A percentile compares a stretch with the other conserved stretches of the same genome.
Evolutionary conservation across 2,888 invertebrate species (phyloP).

Genomic region (Drosophila parthenogenetica): DNA sequence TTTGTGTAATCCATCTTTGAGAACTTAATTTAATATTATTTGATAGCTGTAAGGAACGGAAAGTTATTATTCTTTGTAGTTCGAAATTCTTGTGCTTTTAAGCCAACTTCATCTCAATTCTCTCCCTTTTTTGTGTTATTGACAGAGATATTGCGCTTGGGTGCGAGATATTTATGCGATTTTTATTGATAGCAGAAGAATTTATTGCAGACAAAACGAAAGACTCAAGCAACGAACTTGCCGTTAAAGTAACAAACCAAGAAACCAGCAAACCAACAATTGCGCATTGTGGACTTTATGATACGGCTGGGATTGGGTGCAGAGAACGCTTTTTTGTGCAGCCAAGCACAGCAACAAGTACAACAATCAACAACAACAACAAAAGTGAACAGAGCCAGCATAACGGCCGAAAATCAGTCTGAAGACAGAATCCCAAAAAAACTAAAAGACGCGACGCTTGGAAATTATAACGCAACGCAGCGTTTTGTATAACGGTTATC

Average conservation of each 20-base stretch:
- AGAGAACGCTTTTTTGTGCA: constrained; percentile 52
- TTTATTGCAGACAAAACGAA: constrained; percentile 61
- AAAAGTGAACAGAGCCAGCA: constrained; percentile 42
- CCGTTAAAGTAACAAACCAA: constrained; percentile 38
- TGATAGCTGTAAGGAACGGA: no score
- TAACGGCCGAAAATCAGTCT: constrained; percentile 67
- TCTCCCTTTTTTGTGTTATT: not conserved
- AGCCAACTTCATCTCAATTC: not conserved
- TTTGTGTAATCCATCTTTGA: no score
- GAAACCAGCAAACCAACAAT: constrained; percentile 42
- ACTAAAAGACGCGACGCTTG: constrained; percentile 44
- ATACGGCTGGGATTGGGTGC: constrained; percentile 33
- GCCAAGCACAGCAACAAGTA: constrained; percentile 51
- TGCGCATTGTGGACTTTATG: constrained; percentile 59
- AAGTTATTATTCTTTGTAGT: no score
- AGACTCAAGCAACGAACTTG: constrained; percentile 62
- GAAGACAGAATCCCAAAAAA: constrained; percentile 64
- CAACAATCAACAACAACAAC: constrained; percentile 25
- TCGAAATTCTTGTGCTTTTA: no score
- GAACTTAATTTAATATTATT: no score
- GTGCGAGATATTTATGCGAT: constrained; percentile 56
- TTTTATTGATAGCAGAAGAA: constrained; percentile 62
- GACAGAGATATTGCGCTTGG: constrained; percentile 27
- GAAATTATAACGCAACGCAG: constrained; percentile 66
- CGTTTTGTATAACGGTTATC: constrained; percentile 74